Evolutionary conservation across 2,113 vertebrate genomes (phyloP).

Genomic region (Sigmodon hispidus): DNA sequence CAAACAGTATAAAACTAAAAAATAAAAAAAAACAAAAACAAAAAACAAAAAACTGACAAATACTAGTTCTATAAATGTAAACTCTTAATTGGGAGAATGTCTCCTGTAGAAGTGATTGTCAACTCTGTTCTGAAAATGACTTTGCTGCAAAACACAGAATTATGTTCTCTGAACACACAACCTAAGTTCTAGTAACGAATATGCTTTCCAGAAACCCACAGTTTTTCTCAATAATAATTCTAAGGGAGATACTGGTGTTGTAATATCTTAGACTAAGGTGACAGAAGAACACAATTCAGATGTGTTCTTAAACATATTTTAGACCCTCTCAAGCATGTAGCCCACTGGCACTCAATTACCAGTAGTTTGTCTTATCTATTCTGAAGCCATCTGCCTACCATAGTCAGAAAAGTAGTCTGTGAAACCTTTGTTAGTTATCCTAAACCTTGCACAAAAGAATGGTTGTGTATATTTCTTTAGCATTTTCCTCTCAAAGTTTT

Average conservation of each 20-base stretch:
- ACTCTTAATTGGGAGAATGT: neutral
- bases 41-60: neutral
- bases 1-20: too few relatives aligned
- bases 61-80: neutral
- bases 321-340: neutral
- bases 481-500: neutral
- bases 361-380: neutral
- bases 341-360: neutral
- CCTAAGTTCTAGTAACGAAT: neutral
- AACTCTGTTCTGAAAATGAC: neutral
- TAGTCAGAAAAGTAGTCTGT: neutral
- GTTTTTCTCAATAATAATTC: neutral
- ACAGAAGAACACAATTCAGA: neutral
- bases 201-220: neutral
- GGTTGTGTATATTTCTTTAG: neutral
- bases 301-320: neutral
- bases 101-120: neutral
- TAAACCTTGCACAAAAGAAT: neutral
- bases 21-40: too few relatives aligned
- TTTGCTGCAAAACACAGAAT: neutral
- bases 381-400: too few relatives aligned
- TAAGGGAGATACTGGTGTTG: neutral
- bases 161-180: rapidly evolving
- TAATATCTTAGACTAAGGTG: neutral
- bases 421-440: neutral